Evolutionary conservation across 2,113 vertebrate genomes (phyloP), one percentile per base, ranked within the genome.

Genomic region (Uria lomvia): DNA sequence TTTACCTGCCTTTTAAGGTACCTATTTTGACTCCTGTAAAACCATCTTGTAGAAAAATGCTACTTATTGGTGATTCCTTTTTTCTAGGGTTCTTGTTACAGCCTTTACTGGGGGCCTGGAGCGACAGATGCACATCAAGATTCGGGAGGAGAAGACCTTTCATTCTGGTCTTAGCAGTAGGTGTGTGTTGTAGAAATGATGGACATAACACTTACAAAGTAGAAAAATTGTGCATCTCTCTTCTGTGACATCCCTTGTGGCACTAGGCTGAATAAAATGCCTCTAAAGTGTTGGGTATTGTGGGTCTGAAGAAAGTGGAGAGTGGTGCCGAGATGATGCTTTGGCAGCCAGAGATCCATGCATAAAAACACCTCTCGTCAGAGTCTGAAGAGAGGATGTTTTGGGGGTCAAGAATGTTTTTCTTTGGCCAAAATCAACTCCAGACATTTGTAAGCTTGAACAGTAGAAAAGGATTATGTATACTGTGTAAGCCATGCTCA

Each of bases 61-160:
- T 79, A 4, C 36, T 91, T 75, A 67, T 4, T 53, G 36, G 15
- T 38, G 14, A 22, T 67, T 70, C 27, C 6, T 96, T 94, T 98
- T 80, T 42, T 92, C 56, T 71, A 99, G 99, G 99, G 88, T 99
- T 99, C 96, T 98, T 99, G 11, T 98, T 99, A 86, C 99, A 99
- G 98, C 99, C 99, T 78, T 97, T 99, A 50, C 78, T 99, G 49
- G 99, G 99, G 47, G 99, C 99, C 6, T 99, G 99, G 99, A 99
- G 99, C 96, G 99, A 99, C 96, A 98, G 99, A 43, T 99, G 99
- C 87, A 99, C 98, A 30, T 99, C 99, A 68, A 98, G 98, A 63
- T 99, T 99, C 26, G 99, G 99, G 45, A 98, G 99, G 81, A 98
- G 99, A 76, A 98, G 99, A 88, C 99, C 99, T 59, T 99, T 99